phyloP scores from a whole-genome alignment of 2,797 vertebrate species.

The Labeo calbasu region DNA sequence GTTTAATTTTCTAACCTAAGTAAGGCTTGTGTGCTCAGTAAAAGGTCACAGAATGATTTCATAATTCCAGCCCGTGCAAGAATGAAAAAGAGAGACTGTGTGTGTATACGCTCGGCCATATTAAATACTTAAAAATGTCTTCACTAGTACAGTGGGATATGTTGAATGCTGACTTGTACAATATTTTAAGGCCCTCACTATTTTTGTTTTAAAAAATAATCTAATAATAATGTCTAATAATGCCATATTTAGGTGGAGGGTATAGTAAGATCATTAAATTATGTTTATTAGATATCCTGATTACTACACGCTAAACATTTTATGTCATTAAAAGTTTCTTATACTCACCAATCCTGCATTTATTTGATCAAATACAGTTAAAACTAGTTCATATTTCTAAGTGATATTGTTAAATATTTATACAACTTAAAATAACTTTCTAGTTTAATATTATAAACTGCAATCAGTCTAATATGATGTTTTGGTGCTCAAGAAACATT shows the following conservation, averaged over 20 bases:
- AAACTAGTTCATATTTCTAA: too few species aligned
- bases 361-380: background rate
- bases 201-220: background rate
- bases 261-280: background rate
- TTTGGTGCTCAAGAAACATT: conserved; percentile 8
- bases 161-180: background rate
- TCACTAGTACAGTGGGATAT: background rate
- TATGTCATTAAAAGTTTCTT: background rate
- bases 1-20: conserved; percentile 30
- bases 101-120: background rate
- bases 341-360: background rate
- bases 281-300: background rate
- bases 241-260: background rate
- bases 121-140: background rate
- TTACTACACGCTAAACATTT: background rate
- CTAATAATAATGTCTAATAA: background rate
- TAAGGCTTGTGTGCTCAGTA: conserved; percentile 31
- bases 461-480: background rate
- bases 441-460: too few species aligned
- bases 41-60: conserved; percentile 40
- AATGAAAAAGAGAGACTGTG: background rate
- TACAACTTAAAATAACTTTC: too few species aligned
- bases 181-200: background rate
- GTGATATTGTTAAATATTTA: too few species aligned
- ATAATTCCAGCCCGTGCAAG: background rate